A percentile compares a stretch with the other conserved stretches of the same genome.
Evolutionary conservation across 2,113 vertebrate genomes (phyloP).

Genomic region (Elaphurus davidianus): DNA sequence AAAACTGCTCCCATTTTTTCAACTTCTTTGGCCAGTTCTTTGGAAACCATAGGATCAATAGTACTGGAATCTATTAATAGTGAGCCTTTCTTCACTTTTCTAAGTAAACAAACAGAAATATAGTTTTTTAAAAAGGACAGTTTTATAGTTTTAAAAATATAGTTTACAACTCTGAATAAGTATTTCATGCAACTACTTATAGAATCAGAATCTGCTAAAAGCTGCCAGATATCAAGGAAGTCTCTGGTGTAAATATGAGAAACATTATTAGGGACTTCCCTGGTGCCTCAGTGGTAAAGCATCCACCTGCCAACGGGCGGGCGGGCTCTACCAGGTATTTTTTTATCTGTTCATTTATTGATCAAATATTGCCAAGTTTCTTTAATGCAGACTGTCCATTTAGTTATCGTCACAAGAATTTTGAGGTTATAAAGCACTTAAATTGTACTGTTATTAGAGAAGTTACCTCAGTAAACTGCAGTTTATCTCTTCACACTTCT

Average conservation of each 20-base stretch:
- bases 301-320: not conserved
- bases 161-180: constrained; percentile 44
- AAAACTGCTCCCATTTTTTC: constrained; percentile 98
- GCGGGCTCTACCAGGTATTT: not conserved
- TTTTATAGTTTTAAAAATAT: not conserved
- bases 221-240: not conserved
- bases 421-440: not conserved
- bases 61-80: constrained; percentile 99
- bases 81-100: constrained; percentile 98
- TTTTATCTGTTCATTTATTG: not conserved
- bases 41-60: constrained; percentile 95
- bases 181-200: not conserved
- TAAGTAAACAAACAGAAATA: constrained; percentile 77
- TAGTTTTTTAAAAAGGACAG: not conserved
- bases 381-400: not conserved
- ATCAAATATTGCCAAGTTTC: not conserved
- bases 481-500: not conserved
- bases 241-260: constrained; percentile 36
- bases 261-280: not conserved
- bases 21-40: constrained; percentile 92
- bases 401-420: constrained; percentile 1
- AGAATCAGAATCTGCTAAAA: constrained; percentile 30
- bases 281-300: not conserved
- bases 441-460: not conserved
- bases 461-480: not conserved